Evolutionary conservation across 1,140 invertebrate species (phyloP), one percentile per base, ranked within the genome.

Genomic region (Drosophila novamexicana): DNA sequence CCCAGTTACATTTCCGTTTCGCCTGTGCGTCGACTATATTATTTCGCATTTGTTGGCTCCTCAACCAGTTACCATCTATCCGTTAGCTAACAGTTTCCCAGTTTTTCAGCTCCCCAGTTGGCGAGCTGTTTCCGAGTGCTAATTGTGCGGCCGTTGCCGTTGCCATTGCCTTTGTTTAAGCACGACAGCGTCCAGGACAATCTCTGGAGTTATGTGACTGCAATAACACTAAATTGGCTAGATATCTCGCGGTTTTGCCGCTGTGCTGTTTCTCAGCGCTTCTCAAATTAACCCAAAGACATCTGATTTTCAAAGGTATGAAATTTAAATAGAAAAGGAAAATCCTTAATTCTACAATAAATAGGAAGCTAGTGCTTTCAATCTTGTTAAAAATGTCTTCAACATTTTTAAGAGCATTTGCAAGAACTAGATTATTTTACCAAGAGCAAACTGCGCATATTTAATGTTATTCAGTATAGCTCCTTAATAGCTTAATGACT

Each of bases 161-260:
- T 67, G 61, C 9, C 36, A 22, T 39, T 81, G 18, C 58, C 66
- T 79, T 86, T 86, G 78, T 86, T 88, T 76, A 66, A 86, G 72
- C 42, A 29, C 74, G 45, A 39, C 66, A 62, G 83, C 70, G 76
- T 79, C 79, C 82, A 75, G 72, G 72, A 77, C 79, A 88, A 88
- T 88, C 83, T 86, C 79, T 88, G 73, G 83, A 88, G 84, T 88
- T 88, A 88, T 88, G 83, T 69, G 83, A 89, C 83, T 88, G 83
- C 84, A 89, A 88, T 88, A 88, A 88, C 83, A 88, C 84, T 88
- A 88, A 88, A 88, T 88, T 88, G 84, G 79, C 88, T 71, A 77
- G 83, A 88, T 88, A 88, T 88, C 79, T 88, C 76, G 84, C 83
- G 80, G 80, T 83, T 88, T 75, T 70, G 73, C 79, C 77, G 56